These are phyloP conservation scores for Mesoclemmys tuberculata DNA, from an alignment of 2,113 vertebrate species.

Conservation along the genomic window DNA sequence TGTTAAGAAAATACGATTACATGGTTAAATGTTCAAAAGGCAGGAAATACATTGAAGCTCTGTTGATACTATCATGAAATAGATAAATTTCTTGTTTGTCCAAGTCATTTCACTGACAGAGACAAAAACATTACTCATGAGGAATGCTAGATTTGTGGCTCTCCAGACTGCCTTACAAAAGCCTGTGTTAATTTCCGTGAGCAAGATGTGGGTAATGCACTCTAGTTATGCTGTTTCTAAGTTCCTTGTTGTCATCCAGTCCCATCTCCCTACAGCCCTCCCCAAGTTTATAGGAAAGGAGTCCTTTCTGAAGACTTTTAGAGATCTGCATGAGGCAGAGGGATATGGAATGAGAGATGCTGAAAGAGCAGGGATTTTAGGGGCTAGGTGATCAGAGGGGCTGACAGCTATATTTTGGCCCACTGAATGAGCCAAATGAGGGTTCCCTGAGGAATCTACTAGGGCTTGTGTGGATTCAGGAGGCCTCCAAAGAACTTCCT, in stretches of 20 bases:
- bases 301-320: not conserved
- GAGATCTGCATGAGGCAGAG: not conserved
- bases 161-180: not conserved
- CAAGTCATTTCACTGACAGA: not conserved
- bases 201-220: not conserved
- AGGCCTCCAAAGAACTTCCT: not conserved
- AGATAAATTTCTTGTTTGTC: not conserved
- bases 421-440: not conserved
- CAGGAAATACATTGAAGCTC: not conserved
- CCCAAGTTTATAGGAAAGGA: not conserved
- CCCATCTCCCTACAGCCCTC: not conserved
- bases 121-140: not conserved
- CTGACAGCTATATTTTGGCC: not conserved
- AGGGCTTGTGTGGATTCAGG: not conserved
- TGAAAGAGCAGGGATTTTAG: not conserved
- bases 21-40: not conserved
- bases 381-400: not conserved
- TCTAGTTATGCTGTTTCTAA: not conserved
- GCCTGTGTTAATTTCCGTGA: not conserved
- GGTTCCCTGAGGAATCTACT: not conserved
- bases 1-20: not conserved
- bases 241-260: not conserved
- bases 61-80: not conserved
- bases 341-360: not conserved
- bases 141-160: not conserved